Evolutionary conservation across 2,797 vertebrate species (phyloP).

Genomic region (Acanthurus tractus): DNA sequence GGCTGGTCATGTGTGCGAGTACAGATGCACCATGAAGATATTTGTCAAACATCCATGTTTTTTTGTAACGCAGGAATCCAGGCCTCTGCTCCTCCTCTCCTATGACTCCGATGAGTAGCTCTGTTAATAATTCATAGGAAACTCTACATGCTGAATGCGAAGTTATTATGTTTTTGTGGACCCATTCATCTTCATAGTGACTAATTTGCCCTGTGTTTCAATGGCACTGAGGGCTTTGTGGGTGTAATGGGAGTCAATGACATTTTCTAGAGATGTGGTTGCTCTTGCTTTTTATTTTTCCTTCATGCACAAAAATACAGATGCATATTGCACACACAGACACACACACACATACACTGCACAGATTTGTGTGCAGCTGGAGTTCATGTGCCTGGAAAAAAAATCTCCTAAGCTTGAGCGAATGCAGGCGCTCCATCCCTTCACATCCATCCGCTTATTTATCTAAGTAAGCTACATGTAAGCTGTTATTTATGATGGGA

Average conservation of each 20-base stretch:
- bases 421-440: constrained; percentile 61
- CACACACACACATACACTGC: constrained; percentile 7
- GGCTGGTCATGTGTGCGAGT: constrained; percentile 39
- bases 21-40: constrained; percentile 41
- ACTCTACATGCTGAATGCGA: constrained; percentile 62
- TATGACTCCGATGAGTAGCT: constrained; percentile 61
- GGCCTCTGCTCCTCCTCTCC: constrained; percentile 27
- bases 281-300: constrained; percentile 58
- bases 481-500: constrained; percentile 81
- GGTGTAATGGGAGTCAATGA: constrained; percentile 78
- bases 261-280: constrained; percentile 69
- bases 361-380: constrained; percentile 49
- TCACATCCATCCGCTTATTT: constrained; percentile 68
- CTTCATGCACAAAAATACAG: constrained; percentile 41
- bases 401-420: constrained; percentile 68
- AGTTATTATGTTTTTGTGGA: constrained; percentile 77
- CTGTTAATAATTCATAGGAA: constrained; percentile 79
- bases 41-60: constrained; percentile 44
- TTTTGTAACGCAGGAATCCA: constrained; percentile 15
- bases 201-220: constrained; percentile 74
- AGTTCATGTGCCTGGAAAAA: constrained; percentile 22
- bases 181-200: constrained; percentile 77
- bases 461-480: constrained; percentile 82
- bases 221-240: constrained; percentile 67
- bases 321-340: constrained; percentile 31